Percentiles rank a stretch among this genome's conserved stretches.
Evolutionary conservation across 2,797 vertebrate species (phyloP).

Genomic region (Benthosema pterotum): DNA sequence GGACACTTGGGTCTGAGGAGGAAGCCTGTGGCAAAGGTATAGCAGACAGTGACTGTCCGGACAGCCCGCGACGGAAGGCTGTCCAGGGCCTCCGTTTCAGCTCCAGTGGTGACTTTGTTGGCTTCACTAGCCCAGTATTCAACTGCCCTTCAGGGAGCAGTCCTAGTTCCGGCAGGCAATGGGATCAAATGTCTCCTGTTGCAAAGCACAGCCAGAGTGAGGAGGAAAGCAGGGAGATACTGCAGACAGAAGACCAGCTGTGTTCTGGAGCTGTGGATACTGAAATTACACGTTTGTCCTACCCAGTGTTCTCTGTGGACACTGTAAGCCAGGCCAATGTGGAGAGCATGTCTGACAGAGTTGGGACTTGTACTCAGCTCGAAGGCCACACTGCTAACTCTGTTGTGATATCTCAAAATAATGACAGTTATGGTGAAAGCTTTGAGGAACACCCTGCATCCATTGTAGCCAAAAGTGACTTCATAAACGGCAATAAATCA

Average conservation of each 20-base stretch:
- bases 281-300: background rate
- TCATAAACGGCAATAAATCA: background rate
- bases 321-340: conserved; percentile 5
- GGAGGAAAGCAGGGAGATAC: conserved; percentile 15
- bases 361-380: background rate
- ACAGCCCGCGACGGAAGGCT: conserved; percentile 2
- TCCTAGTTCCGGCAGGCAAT: conserved; percentile 5
- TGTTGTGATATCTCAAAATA: conserved; percentile 8
- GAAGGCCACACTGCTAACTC: conserved; percentile 7
- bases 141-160: conserved; percentile 28
- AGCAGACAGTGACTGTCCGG: conserved; percentile 17
- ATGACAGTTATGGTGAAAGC: background rate
- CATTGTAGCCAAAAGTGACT: background rate
- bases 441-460: background rate
- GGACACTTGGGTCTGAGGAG: conserved; percentile 1
- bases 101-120: conserved; percentile 66
- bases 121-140: conserved; percentile 45
- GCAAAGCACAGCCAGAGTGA: conserved; percentile 11
- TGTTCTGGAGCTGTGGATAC: background rate
- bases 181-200: conserved; percentile 13
- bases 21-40: conserved; percentile 1
- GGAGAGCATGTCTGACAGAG: background rate
- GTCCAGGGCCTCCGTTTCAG: conserved; percentile 53
- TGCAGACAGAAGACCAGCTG: conserved; percentile 3
- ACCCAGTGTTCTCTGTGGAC: background rate